phyloP scores from a whole-genome alignment of 2,888 invertebrate species.

The Drosophila pseudotalamancana region DNA sequence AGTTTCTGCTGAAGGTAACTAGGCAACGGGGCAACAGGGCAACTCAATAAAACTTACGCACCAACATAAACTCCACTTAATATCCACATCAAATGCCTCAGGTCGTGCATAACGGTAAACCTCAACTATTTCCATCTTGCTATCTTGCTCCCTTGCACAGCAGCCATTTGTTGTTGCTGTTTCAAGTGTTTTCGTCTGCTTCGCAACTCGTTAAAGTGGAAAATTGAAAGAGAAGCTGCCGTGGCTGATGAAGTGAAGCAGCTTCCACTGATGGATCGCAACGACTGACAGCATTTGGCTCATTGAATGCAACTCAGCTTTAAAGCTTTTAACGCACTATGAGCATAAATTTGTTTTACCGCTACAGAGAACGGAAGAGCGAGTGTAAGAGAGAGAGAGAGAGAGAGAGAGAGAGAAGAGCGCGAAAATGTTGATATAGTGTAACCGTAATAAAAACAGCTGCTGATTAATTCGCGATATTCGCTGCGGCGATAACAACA shows the following conservation, averaged over 20 bases:
- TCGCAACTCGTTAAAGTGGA: slow-evolving; percentile 49
- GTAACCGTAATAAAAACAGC: slow-evolving; percentile 37
- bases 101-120: slow-evolving; percentile 57
- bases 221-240: slow-evolving; percentile 63
- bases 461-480: slow-evolving; percentile 47
- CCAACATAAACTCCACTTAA: slow-evolving; percentile 63
- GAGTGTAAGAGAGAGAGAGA: neutral
- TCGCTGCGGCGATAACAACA: slow-evolving; percentile 8
- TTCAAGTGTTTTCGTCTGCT: slow-evolving; percentile 34
- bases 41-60: slow-evolving; percentile 57
- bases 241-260: slow-evolving; percentile 40
- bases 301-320: slow-evolving; percentile 14
- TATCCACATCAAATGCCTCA: slow-evolving; percentile 54
- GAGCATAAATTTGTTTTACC: slow-evolving; percentile 1
- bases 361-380: slow-evolving; percentile 9
- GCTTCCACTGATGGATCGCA: slow-evolving; percentile 12
- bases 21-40: slow-evolving; percentile 25
- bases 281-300: slow-evolving; percentile 5
- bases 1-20: slow-evolving; percentile 21
- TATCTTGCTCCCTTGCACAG: slow-evolving; percentile 1
- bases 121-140: slow-evolving; percentile 32
- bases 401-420: slow-evolving; percentile 7
- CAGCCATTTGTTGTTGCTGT: neutral
- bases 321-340: neutral
- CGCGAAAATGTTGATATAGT: neutral